These are phyloP conservation scores for Aphelocoma californica DNA, from an alignment of 2,797 vertebrate genomes.

Conservation along the genomic window DNA sequence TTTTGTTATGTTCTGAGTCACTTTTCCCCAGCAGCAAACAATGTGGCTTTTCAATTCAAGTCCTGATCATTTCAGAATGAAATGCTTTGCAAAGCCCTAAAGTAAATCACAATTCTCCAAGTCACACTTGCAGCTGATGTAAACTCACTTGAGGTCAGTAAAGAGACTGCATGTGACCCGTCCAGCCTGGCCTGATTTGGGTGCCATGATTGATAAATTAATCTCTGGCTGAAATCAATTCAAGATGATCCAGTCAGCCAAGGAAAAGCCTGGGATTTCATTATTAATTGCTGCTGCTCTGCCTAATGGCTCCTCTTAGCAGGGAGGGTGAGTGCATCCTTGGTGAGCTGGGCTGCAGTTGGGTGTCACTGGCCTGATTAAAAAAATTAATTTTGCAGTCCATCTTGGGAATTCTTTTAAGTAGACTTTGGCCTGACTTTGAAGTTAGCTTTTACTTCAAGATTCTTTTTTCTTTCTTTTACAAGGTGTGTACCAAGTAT, in stretches of 20 bases:
- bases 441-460: background rate
- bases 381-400: background rate
- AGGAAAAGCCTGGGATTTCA: background rate
- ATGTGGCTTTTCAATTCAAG: conserved; percentile 51
- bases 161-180: background rate
- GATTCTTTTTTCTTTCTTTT: background rate
- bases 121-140: background rate
- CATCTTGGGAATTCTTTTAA: background rate
- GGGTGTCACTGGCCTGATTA: background rate
- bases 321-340: background rate
- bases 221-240: background rate
- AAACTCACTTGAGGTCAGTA: background rate
- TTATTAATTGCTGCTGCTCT: background rate
- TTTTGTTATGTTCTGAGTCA: conserved; percentile 68
- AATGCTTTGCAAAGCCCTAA: conserved; percentile 12
- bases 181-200: background rate
- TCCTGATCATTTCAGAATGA: conserved; percentile 25
- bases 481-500: background rate
- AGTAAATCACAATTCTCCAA: conserved; percentile 13
- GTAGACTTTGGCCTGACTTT: background rate
- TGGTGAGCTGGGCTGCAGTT: background rate
- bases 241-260: background rate
- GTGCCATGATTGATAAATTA: background rate
- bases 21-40: conserved; percentile 53
- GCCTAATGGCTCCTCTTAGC: background rate